These are phyloP conservation scores for Pasiphila rectangulata DNA, from an alignment of 2,888 invertebrate species.

Conservation along the genomic window DNA sequence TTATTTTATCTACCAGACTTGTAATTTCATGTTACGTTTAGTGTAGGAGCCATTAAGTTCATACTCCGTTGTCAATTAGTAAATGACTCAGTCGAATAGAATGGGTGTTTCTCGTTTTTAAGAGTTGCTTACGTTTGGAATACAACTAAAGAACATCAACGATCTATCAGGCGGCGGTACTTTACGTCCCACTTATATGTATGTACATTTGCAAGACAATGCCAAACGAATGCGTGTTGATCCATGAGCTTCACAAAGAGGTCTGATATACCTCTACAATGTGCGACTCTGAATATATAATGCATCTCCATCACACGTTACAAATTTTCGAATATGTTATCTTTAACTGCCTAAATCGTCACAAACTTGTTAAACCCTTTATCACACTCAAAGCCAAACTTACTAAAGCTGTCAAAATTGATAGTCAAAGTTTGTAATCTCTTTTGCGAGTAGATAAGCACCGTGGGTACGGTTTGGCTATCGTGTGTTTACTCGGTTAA, in stretches of 20 bases:
- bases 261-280: neutral
- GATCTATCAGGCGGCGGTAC: neutral
- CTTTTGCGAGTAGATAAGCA: conserved; percentile 55
- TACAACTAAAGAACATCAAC: neutral
- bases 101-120: neutral
- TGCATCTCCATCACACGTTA: conserved; percentile 6
- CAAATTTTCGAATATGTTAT: conserved; percentile 11
- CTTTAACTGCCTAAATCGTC: conserved; percentile 30
- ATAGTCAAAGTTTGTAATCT: conserved; percentile 57
- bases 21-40: conserved; percentile 1
- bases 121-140: conserved; percentile 4
- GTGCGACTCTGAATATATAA: neutral
- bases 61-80: conserved; percentile 8
- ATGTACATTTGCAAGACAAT: neutral
- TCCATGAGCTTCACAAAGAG: neutral
- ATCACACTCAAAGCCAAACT: conserved; percentile 44
- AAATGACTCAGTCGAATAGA: conserved; percentile 3
- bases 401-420: conserved; percentile 52
- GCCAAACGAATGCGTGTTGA: neutral
- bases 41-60: conserved; percentile 1
- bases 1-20: neutral
- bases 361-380: conserved; percentile 42
- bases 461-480: conserved; percentile 48
- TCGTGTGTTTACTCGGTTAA: conserved; percentile 45
- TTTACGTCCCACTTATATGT: neutral